Evolutionary conservation across 2,113 vertebrate species (phyloP), one percentile per base, ranked within the genome.

Genomic region (Nipponia nippon): DNA sequence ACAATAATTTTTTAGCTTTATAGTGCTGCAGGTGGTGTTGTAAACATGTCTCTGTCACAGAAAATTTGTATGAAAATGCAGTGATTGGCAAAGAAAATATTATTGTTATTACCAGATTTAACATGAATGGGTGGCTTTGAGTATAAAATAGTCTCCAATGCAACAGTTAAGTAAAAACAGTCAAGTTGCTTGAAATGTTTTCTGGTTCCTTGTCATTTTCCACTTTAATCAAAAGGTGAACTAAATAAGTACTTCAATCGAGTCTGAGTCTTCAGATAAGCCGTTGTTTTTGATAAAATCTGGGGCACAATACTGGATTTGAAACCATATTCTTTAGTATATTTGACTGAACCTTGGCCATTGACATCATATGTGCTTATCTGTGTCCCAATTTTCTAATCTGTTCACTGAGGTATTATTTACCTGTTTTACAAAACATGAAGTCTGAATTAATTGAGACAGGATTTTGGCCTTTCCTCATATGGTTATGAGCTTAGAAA

Each of bases 91-190:
- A 95, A 83, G 44, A 72, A 96, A 94, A 83, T 66, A 67, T 76
- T 62, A 62, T 79, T 94, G 34, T 52, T 83, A 79, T 94, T 93
- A 81, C 56, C 25, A 88, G 58, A 88, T 86, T 94, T 91, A 94
- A 8, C 40, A 95, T 70, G 76, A 95, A 91, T 76, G n/a, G 40
- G 18, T 86, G 61, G 42, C 32, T 90, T 79, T 87, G 42, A 71
- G 69, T 42, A 59, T 49, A 83, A 95, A 94, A 93, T 16, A 76
- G 53, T 78, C 52, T 93, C 36, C 63, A 80, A 21, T 87, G n/a
- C 63, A 94, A 91, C 34, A 90, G 63, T 77, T 78, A 69, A 80
- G 53, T 69, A 82, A 94, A 95, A 97, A 95, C 46, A 87, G 27
- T 79, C 76, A 95, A 90, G 67, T 87, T 92, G 36, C 66, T 91